Evolutionary conservation across 2,113 vertebrate species (phyloP).

Genomic region (Sinocyclocheilus maitianheensis): DNA sequence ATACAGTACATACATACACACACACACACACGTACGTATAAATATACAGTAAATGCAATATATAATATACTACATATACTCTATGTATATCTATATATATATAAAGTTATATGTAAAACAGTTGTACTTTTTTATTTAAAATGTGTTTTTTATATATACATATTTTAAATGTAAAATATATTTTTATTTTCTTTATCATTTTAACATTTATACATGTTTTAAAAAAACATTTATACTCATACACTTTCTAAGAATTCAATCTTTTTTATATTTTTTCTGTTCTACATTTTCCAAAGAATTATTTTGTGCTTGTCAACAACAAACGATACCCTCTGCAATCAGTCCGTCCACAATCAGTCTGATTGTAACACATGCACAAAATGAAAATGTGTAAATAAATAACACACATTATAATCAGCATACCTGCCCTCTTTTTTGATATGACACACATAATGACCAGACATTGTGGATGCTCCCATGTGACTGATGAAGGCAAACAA

Average conservation of each 20-base stretch:
- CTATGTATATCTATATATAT: too few relatives aligned
- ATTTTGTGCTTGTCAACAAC: not conserved
- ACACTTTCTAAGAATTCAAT: not conserved
- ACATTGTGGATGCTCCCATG: slow-evolving; percentile 98
- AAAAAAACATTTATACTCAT: not conserved
- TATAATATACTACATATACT: too few relatives aligned
- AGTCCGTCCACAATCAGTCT: not conserved
- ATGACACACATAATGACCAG: slow-evolving; percentile 96
- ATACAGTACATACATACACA: too few relatives aligned
- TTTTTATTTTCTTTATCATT: not conserved
- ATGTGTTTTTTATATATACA: not conserved
- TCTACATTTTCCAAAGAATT: not conserved
- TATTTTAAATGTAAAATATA: not conserved
- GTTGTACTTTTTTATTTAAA: not conserved
- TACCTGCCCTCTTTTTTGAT: slow-evolving; percentile 98
- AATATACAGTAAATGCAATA: too few relatives aligned
- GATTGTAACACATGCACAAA: not conserved
- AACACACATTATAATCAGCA: slow-evolving; percentile 54
- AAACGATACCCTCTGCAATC: not conserved
- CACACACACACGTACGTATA: too few relatives aligned
- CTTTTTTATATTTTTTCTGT: not conserved
- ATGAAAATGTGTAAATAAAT: not conserved
- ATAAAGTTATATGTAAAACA: too few relatives aligned
- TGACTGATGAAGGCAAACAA: slow-evolving; percentile 97
- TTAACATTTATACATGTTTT: not conserved